phyloP scores from a whole-genome alignment of 1,140 invertebrate species.

The Eufriesea mexicana region DNA sequence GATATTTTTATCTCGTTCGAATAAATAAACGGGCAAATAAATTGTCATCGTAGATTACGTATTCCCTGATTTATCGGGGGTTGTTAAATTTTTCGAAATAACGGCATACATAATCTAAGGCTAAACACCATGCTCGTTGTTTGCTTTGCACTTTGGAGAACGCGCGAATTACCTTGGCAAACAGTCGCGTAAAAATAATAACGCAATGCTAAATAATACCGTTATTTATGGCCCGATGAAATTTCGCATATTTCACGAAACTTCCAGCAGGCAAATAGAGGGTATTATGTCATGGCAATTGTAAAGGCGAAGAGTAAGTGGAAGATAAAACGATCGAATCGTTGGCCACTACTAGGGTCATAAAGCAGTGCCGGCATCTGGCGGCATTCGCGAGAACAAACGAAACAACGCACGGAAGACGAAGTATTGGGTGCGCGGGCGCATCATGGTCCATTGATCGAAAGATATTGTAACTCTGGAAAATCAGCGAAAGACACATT shows the following conservation, averaged over 20 bases:
- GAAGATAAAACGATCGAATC: slow-evolving; percentile 73
- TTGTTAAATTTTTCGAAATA: slow-evolving; percentile 43
- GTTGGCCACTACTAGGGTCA: slow-evolving; percentile 73
- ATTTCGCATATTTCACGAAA: slow-evolving; percentile 40
- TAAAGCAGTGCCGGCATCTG: slow-evolving; percentile 79
- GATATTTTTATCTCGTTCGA: slow-evolving; percentile 2
- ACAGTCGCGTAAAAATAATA: slow-evolving; percentile 36
- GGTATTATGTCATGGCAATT: slow-evolving; percentile 41
- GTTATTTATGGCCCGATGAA: slow-evolving; percentile 30
- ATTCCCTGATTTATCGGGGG: slow-evolving; percentile 13
- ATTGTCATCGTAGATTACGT: not conserved
- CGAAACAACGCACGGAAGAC: slow-evolving; percentile 72
- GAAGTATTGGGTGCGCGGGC: slow-evolving; percentile 71
- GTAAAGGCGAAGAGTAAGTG: slow-evolving; percentile 49
- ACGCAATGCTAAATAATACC: slow-evolving; percentile 44
- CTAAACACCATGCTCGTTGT: slow-evolving; percentile 33
- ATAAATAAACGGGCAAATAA: not conserved
- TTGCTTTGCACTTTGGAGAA: slow-evolving; percentile 22
- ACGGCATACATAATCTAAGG: slow-evolving; percentile 35
- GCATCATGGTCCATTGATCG: slow-evolving; percentile 79
- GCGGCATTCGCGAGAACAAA: slow-evolving; percentile 73
- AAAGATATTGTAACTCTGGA: slow-evolving; percentile 69
- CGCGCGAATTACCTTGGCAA: slow-evolving; percentile 33
- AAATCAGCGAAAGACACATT: slow-evolving; percentile 66
- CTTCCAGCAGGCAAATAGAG: slow-evolving; percentile 27